Conservation (phyloP, 2,888 invertebrate species). For the Andrena dorsata region DNA sequence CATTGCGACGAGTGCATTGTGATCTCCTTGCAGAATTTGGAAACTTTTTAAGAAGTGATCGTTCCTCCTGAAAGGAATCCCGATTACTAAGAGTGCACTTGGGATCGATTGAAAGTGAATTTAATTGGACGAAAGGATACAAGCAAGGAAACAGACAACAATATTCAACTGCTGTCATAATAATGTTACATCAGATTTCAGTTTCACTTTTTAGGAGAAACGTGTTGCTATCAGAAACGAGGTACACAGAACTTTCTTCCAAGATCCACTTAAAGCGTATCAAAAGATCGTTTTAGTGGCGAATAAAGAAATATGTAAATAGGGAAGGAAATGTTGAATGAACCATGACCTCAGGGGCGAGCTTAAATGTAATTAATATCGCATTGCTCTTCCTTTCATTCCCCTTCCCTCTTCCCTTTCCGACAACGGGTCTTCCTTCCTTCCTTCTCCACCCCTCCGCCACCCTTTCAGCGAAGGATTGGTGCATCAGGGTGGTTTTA, state of each 20-base stretch:
- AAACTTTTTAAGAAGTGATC: too few relatives aligned
- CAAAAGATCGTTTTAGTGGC: slow-evolving; percentile 33
- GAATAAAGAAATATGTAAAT: slow-evolving; percentile 52
- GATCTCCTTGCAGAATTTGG: neutral
- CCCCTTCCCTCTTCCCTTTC: slow-evolving; percentile 11
- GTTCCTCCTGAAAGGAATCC: too few relatives aligned
- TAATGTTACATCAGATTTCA: neutral
- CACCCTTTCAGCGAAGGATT: slow-evolving; percentile 36
- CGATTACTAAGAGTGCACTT: too few relatives aligned
- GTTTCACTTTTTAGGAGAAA: neutral
- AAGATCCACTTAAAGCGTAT: slow-evolving; percentile 4
- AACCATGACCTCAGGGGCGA: slow-evolving; percentile 39
- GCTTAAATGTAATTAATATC: slow-evolving; percentile 63
- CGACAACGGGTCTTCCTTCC: slow-evolving; percentile 41
- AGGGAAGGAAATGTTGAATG: slow-evolving; percentile 43
- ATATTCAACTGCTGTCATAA: neutral
- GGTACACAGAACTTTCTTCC: neutral
- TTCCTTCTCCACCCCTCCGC: slow-evolving; percentile 1
- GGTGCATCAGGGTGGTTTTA: slow-evolving; percentile 76
- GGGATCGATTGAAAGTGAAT: neutral
- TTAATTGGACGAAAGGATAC: neutral
- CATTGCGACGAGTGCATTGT: neutral
- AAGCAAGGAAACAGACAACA: neutral
- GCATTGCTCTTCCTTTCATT: slow-evolving; percentile 50
- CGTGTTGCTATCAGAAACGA: neutral